Conservation (phyloP, 2,888 invertebrate species). For the Caenorhabditis doughertyi region DNA sequence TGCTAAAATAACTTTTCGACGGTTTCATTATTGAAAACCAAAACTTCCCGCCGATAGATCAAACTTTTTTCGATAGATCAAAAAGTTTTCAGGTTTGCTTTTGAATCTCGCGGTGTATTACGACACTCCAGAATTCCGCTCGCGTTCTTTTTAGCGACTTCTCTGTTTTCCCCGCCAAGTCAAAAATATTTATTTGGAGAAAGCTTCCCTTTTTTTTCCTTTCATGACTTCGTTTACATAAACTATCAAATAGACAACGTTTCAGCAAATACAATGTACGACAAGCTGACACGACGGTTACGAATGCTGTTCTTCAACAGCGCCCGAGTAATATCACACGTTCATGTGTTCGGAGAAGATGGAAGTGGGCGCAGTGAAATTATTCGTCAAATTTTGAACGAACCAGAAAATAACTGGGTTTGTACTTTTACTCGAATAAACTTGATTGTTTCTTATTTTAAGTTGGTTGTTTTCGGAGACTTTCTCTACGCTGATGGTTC, state of each 20-base stretch:
- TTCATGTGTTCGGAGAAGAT: constrained; percentile 58
- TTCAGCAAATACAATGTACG: constrained; percentile 22
- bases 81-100: constrained; percentile 3
- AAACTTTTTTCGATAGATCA: neutral
- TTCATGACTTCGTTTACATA: too few species aligned
- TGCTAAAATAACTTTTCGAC: too few species aligned
- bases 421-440: neutral
- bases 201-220: neutral
- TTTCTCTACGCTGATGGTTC: constrained; percentile 62
- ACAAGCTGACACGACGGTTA: neutral
- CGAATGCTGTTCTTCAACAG: constrained; percentile 46
- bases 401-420: constrained; percentile 48
- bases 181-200: constrained; percentile 19
- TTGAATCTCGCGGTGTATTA: constrained; percentile 26
- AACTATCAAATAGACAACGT: too few species aligned
- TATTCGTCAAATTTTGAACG: constrained; percentile 29
- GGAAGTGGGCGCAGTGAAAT: constrained; percentile 55
- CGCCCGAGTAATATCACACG: constrained; percentile 52
- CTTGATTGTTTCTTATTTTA: neutral
- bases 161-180: constrained; percentile 28
- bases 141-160: constrained; percentile 43
- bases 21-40: neutral
- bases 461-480: constrained; percentile 41
- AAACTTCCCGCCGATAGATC: neutral
- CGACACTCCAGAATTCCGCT: constrained; percentile 47